Evolutionary conservation across 2,797 vertebrate genomes (phyloP), one percentile per base, ranked within the genome.

Genomic region (Cryptoprocta ferox): DNA sequence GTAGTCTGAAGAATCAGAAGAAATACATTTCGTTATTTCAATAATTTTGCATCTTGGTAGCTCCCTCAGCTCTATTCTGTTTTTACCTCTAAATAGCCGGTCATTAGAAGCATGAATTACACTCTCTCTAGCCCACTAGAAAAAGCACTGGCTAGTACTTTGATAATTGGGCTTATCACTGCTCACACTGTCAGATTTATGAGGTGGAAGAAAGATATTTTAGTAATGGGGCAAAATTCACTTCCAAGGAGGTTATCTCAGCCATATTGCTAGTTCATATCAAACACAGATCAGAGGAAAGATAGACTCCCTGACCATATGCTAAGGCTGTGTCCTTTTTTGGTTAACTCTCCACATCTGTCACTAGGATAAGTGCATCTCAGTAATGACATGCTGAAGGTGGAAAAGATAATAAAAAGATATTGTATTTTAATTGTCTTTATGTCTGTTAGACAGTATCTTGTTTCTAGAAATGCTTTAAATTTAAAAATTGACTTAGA

Each of bases 381-480:
- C 91, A 93, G 84, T 87, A 82, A 95, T 18, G 93, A 78, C 70
- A 48, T 68, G 10, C 45, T 75, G 76, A 88, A 89, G 87, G 84
- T 71, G 56, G 88, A 95, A 96, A 96, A 87, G 26, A 78, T 81
- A 88, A 83, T 82, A 80, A 80, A 42, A 65, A 89, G 81, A 90
- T 14, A 42, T 30, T 30, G 50, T 66, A 42, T 82, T 96, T 92
- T 91, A 89, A 76, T 83, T 93, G 66, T 95, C 56, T 89, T 93
- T 73, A 61, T 82, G 78, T 95, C 82, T 97, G 59, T 70, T 70
- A 71, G 83, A 59, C 2, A 88, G 80, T 61, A 14, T 95, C n/a
- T 96, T 95, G 6, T 91, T 98, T 97, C 32, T 75, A 80, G 87
- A 92, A 95, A 86, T 79, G 48, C 63, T 85, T 91, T 84, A 59